Base-by-base conservation (phyloP, 2,113 vertebrate genomes). In the Phalacrocorax brasilianus region DNA sequence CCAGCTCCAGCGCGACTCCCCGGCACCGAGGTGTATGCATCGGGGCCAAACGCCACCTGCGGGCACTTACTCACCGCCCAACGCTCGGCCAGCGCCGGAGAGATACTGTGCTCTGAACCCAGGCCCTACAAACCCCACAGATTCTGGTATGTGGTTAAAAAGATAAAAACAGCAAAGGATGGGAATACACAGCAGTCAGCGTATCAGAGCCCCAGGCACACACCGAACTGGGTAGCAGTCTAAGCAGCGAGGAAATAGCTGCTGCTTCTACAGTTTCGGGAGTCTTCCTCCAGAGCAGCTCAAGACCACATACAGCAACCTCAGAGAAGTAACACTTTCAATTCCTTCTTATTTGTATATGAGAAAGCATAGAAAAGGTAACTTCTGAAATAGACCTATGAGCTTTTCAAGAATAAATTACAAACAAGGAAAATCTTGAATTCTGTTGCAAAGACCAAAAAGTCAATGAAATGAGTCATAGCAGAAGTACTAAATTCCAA, bases 381-480 rank as follows among this genome's bases (percentile, higher is more conserved):
- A 49, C 27, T 78, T 56, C 66, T 67, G 65, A 42, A 89, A 67
- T 0, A 67, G 28, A 44, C 19, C 68, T 38, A 38, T 8, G 49
- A 47, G 70, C 20, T 93, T 62, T 62, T 45, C 40, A 72, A 87
- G 79, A 85, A 30, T 44, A 76, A 87, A 56, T 30, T 40, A 52
- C 49, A 75, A 85, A 68, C 30, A 38, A 72, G 79, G 52, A 72
- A 80, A 81, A 75, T 40, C 70, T 65, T 61, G 11, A 72, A 75
- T 62, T 15, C 61, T 76, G 11, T 38, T 35, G 47, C 88, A 72
- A 56, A 84, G 75, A 44, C 33, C 24, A 22, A 61, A 71, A 92
- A 71, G 86, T 56, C 61, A 81, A 68, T 42, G 50, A 28, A 78
- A 44, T 78, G 61, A 96, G 22, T 75, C 85, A 91, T 4, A 88